A percentile compares a stretch with the other conserved stretches of the same genome.
These are phyloP conservation scores for Hemicrepidius hirtus DNA, from an alignment of 2,888 invertebrate genomes.

Conservation along the genomic window DNA sequence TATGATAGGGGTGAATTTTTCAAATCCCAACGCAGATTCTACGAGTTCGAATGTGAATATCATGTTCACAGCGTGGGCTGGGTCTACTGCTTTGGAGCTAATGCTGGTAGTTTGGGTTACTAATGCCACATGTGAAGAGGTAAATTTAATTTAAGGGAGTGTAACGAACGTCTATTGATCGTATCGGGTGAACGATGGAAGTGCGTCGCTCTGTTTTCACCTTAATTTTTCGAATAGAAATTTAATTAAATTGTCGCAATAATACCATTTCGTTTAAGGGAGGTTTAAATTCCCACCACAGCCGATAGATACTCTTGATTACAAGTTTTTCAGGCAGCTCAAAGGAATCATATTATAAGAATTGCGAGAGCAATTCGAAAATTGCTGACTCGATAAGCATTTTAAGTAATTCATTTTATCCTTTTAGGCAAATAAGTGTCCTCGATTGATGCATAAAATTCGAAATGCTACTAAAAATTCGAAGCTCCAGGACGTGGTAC, in stretches of 20 bases:
- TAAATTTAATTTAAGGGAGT: slow-evolving; percentile 36
- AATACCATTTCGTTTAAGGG: neutral
- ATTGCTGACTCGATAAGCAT: slow-evolving; percentile 51
- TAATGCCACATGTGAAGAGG: slow-evolving; percentile 63
- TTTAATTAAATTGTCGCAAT: too few relatives aligned
- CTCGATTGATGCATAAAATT: slow-evolving; percentile 64
- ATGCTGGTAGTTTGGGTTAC: slow-evolving; percentile 62
- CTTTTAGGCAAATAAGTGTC: slow-evolving; percentile 64
- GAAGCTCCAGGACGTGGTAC: slow-evolving; percentile 63
- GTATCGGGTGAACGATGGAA: neutral
- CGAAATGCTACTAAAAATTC: slow-evolving; percentile 61
- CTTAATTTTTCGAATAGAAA: too few relatives aligned
- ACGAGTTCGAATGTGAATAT: slow-evolving; percentile 51
- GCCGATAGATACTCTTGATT: slow-evolving; percentile 34
- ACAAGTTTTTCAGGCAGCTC: slow-evolving; percentile 29
- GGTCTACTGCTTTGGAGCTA: slow-evolving; percentile 62
- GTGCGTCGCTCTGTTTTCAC: neutral
- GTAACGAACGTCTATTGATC: slow-evolving; percentile 3
- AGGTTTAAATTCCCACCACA: slow-evolving; percentile 11
- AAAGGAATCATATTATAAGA: slow-evolving; percentile 44
- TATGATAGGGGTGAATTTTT: slow-evolving; percentile 60
- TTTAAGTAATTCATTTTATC: slow-evolving; percentile 51
- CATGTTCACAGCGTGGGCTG: slow-evolving; percentile 62
- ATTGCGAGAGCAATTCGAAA: slow-evolving; percentile 42
- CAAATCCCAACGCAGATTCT: slow-evolving; percentile 47